A percentile compares a stretch with the other conserved stretches of the same genome.
Evolutionary conservation across 2,797 vertebrate species (phyloP).

Genomic region (Melopsittacus undulatus): DNA sequence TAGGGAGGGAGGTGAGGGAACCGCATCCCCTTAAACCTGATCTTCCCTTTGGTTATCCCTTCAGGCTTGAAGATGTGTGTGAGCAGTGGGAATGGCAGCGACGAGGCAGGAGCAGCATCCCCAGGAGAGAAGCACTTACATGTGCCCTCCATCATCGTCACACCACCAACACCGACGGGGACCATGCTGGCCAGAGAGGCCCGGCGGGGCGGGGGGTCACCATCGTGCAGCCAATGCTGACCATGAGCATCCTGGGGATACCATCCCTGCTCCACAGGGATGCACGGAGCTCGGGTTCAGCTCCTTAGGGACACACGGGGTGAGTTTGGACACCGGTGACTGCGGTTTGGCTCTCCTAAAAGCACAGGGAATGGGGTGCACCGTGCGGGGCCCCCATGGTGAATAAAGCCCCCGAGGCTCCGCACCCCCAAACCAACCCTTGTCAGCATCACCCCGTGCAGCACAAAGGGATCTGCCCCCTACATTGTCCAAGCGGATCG

Average conservation of each 20-base stretch:
- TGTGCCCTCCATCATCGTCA: slow-evolving; percentile 81
- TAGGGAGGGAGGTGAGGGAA: not conserved
- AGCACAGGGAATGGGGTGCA: not conserved
- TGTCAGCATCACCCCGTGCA: rapidly evolving
- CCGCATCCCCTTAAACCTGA: rapidly evolving
- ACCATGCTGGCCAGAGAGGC: slow-evolving; percentile 41
- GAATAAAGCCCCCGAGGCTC: not conserved
- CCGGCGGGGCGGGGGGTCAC: not conserved
- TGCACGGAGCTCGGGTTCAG: not conserved
- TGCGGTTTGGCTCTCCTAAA: not conserved
- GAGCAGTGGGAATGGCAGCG: slow-evolving; percentile 23
- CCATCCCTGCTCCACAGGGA: not conserved
- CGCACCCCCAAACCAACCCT: rapidly evolving
- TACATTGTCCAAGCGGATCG: rapidly evolving
- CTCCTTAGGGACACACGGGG: not conserved
- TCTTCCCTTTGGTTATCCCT: too few relatives aligned
- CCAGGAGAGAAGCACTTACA: slow-evolving; percentile 53
- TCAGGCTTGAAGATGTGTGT: slow-evolving; percentile 77
- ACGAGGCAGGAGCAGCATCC: not conserved
- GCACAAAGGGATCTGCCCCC: not conserved
- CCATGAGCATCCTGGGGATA: not conserved
- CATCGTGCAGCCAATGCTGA: not conserved
- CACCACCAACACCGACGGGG: slow-evolving; percentile 77
- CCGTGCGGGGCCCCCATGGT: rapidly evolving
- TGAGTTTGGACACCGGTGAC: not conserved